Base-by-base conservation (phyloP, 1,140 invertebrate genomes). In the Gonatopus flavifemur region DNA sequence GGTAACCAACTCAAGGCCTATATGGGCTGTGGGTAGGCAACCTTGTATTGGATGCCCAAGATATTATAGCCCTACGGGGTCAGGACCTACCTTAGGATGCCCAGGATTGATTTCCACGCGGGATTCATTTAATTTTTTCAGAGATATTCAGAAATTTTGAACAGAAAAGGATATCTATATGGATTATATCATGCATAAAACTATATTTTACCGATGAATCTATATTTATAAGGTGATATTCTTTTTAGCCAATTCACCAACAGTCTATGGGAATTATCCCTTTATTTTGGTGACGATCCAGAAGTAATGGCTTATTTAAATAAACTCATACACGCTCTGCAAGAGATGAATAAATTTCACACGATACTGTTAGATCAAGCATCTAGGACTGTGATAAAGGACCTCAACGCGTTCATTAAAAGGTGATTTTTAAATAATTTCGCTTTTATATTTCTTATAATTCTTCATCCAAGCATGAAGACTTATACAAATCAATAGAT, bases 311-410 rank as follows among this genome's bases (percentile, higher is more conserved):
- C 83, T 4, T 82, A 82, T 15, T 70, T 91, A 30, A 89, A 88
- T 60, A 86, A 88, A 67, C 78, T 91, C 50, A 89, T 89, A 44
- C 86, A 88, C 66, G 82, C 84, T 44, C 74, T 93, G 10, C 84
- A 91, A 79, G 91, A 94, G 80, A 91, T 93, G 85, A 89, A 90
- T 67, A 95, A 95, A 69, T 96, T 93, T 70, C 91, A 94, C 59
- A 88, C 87, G 6, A 95, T 90, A 54, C 78, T 96, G 19, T 76
- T 96, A 58, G 94, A 96, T 73, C 93, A 96, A 78, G 91, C 91
- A 8, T 90, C 91, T 31, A 82, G 92, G 64, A 93, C 91, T 46
- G 85, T 97, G 41, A 80, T 91, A 13, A 94, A 92, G 76, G 94
- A 94, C 82, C 82, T 96, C 51, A 88, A 83, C 47, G 84, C 86